Evolutionary conservation across 2,113 vertebrate genomes (phyloP).

Genomic region (Cephalopholis sonnerati): DNA sequence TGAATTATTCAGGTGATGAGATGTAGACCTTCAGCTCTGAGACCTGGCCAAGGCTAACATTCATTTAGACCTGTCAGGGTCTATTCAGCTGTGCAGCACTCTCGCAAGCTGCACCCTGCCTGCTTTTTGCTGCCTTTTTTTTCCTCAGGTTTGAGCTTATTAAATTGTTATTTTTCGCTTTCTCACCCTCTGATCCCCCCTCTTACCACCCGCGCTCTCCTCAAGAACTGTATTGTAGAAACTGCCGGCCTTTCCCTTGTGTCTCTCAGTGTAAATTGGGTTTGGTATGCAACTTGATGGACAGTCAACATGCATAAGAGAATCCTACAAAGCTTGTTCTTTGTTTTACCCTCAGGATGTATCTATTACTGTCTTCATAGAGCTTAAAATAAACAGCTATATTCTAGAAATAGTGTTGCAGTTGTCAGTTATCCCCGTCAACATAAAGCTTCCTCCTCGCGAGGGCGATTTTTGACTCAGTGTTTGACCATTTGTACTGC

Average conservation of each 20-base stretch:
- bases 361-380: neutral
- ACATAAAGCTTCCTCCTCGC: neutral
- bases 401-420: neutral
- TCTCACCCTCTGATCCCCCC: slow-evolving; percentile 58
- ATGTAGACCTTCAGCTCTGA: slow-evolving; percentile 76
- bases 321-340: slow-evolving; percentile 5
- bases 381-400: slow-evolving; percentile 29
- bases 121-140: slow-evolving; percentile 26
- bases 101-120: slow-evolving; percentile 49
- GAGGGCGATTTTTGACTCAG: neutral
- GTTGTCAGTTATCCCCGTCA: slow-evolving; percentile 4
- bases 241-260: slow-evolving; percentile 17
- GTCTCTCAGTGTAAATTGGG: slow-evolving; percentile 37
- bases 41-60: slow-evolving; percentile 73
- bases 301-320: slow-evolving; percentile 18
- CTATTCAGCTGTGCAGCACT: slow-evolving; percentile 59
- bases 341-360: slow-evolving; percentile 3
- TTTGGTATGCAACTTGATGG: slow-evolving; percentile 34
- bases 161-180: slow-evolving; percentile 56
- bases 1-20: slow-evolving; percentile 80
- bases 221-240: slow-evolving; percentile 28
- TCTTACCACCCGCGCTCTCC: slow-evolving; percentile 7
- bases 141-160: slow-evolving; percentile 58
- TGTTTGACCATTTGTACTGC: neutral
- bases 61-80: slow-evolving; percentile 75